Conservation (phyloP, 1,140 invertebrate genomes). For the Drosophila arizonae region DNA sequence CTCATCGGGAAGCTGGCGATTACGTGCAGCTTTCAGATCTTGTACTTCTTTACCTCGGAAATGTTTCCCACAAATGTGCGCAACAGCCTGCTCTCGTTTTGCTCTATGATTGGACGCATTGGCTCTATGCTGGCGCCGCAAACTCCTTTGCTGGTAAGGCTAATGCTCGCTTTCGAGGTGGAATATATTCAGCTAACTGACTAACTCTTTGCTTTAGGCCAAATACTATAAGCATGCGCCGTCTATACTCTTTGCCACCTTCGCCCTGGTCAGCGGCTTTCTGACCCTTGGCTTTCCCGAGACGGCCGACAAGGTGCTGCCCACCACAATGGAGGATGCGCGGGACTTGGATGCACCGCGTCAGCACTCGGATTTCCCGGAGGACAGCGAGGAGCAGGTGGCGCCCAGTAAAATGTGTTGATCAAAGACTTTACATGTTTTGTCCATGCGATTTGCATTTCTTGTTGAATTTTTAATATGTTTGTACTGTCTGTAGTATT, state of each 20-base stretch:
- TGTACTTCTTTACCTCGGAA: constrained; percentile 88
- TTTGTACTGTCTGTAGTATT: constrained; percentile 27
- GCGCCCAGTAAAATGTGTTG: constrained; percentile 27
- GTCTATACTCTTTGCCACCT: constrained; percentile 88
- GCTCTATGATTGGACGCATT: constrained; percentile 88
- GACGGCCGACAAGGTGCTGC: constrained; percentile 86
- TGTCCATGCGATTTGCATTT: constrained; percentile 29
- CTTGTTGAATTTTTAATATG: constrained; percentile 16
- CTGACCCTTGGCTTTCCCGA: constrained; percentile 87
- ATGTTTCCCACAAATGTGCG: constrained; percentile 88
- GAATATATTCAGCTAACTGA: neutral
- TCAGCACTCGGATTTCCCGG: neutral
- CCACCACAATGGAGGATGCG: constrained; percentile 87
- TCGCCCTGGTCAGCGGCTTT: constrained; percentile 85
- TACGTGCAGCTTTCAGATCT: constrained; percentile 87
- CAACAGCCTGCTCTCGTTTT: constrained; percentile 85
- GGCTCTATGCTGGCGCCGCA: constrained; percentile 87
- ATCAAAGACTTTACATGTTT: constrained; percentile 30
- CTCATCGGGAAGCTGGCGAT: constrained; percentile 90
- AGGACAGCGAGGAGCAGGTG: constrained; percentile 2
- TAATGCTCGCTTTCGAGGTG: neutral
- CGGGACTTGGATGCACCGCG: constrained; percentile 79
- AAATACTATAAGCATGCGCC: constrained; percentile 85
- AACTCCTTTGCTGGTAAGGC: constrained; percentile 84
- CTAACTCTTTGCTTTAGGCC: constrained; percentile 42